phyloP scores from a whole-genome alignment of 2,113 vertebrate genomes.

The Sciurus niger region DNA sequence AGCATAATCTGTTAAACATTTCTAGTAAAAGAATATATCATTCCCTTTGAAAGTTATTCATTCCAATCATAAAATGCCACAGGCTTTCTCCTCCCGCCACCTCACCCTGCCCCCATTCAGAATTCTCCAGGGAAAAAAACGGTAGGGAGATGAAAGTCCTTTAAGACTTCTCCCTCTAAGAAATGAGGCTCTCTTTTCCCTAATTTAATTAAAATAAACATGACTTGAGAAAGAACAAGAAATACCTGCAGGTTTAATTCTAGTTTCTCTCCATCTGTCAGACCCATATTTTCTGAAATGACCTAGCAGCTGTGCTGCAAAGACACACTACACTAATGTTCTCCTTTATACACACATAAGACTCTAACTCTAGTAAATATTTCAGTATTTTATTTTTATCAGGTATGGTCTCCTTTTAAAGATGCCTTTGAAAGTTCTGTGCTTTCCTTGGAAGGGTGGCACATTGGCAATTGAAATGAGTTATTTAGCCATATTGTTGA shows the following conservation, averaged over 20 bases:
- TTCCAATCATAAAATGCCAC: constrained; percentile 81
- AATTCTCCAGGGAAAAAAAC: constrained; percentile 74
- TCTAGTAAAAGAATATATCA: constrained; percentile 58
- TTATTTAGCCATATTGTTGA: not conserved
- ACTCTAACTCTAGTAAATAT: constrained; percentile 74
- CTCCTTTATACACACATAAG: constrained; percentile 15
- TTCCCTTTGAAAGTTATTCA: constrained; percentile 76
- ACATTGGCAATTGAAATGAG: not conserved
- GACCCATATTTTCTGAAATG: constrained; percentile 78
- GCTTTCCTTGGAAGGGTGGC: not conserved
- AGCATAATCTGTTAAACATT: constrained; percentile 72
- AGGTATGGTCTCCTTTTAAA: constrained; percentile 40
- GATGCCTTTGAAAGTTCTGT: not conserved
- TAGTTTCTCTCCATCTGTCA: constrained; percentile 80
- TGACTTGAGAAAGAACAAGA: constrained; percentile 80
- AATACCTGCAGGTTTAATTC: constrained; percentile 84
- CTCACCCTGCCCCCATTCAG: constrained; percentile 65
- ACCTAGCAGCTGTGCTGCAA: constrained; percentile 72
- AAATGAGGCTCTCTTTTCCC: constrained; percentile 84
- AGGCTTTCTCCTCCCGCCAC: constrained; percentile 56
- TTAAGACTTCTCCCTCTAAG: constrained; percentile 80
- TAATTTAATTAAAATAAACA: constrained; percentile 86
- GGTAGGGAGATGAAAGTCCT: constrained; percentile 77
- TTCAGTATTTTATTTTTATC: constrained; percentile 76
- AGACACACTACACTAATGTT: constrained; percentile 40